Conservation (phyloP, 2,113 vertebrate species). For the Microtus richardsoni region DNA sequence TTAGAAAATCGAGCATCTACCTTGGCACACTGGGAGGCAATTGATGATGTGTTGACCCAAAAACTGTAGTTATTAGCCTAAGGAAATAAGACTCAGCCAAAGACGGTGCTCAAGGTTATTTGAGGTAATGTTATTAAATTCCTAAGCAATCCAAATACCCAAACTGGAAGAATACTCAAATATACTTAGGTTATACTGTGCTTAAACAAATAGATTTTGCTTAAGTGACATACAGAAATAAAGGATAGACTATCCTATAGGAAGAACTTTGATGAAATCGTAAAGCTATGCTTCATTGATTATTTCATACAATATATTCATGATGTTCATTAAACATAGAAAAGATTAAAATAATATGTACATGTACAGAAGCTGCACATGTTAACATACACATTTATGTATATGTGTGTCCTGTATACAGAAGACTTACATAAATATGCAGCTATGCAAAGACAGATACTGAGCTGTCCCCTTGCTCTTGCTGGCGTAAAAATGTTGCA, state of each 20-base stretch:
- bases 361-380: neutral
- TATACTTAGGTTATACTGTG: neutral
- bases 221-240: neutral
- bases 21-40: neutral
- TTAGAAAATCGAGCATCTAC: neutral
- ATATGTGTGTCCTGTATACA: neutral
- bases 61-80: constrained; percentile 37
- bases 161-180: neutral
- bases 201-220: constrained; percentile 3
- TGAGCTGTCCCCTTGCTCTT: neutral
- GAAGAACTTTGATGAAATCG: neutral
- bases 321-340: neutral
- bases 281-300: neutral
- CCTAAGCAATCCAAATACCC: constrained; percentile 48
- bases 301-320: constrained; percentile 46
- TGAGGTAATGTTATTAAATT: neutral
- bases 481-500: neutral
- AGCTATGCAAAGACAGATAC: neutral
- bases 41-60: neutral
- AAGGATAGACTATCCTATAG: neutral
- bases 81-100: constrained; percentile 7
- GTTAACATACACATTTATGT: neutral
- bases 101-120: constrained; percentile 1
- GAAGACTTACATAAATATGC: neutral
- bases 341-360: neutral